Base-by-base conservation (phyloP, 2,797 vertebrate genomes). In the Pangasius krempfi region DNA sequence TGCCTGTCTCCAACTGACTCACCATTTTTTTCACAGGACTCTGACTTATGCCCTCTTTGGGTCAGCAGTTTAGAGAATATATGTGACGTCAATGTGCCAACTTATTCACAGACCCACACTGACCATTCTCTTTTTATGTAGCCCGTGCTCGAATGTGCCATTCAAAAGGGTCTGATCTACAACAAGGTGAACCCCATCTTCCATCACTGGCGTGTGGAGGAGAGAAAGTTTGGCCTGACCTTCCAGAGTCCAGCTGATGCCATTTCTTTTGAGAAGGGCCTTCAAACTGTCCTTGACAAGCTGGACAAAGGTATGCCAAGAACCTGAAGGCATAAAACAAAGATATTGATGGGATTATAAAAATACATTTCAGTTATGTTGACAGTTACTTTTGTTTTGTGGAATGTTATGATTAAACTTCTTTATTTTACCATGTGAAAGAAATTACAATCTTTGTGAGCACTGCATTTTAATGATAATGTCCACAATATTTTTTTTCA, bases 131-230 rank as follows among this genome's bases (percentile, higher is more conserved):
- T 89, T 78, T 90, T 33, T 89, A 52, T 84, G 60, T 89, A 98
- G 98, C 97, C 96, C 3, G 97, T 98, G 93, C 92, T 98, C 94
- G 97, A 98, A 92, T 98, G 98, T 73, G 92, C 95, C 0, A 95
- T 98, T 92, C 97, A 96, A 93, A 97, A 94, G 92, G 97, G 97
- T 85, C 92, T 98, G 87, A 96, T 98, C 90, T 98, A 98, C 95
- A 98, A 98, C 95, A 98, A 98, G 93, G 98, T 98, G 93, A 98
- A 97, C 93, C 98, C 97, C 93, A 98, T 98, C 95, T 98, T 98
- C 94, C 98, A 98, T 93, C 98, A 98, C 93, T 98, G 98, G 98
- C 97, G 97, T 89, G 96, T 98, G 66, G 97, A 97, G 40, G 97
- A 98, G 89, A 96, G 95, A 92, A 98, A 97, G 95, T 98, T 98